Evolutionary conservation across 2,888 invertebrate species (phyloP).

Genomic region (Nemurella pictetii): DNA sequence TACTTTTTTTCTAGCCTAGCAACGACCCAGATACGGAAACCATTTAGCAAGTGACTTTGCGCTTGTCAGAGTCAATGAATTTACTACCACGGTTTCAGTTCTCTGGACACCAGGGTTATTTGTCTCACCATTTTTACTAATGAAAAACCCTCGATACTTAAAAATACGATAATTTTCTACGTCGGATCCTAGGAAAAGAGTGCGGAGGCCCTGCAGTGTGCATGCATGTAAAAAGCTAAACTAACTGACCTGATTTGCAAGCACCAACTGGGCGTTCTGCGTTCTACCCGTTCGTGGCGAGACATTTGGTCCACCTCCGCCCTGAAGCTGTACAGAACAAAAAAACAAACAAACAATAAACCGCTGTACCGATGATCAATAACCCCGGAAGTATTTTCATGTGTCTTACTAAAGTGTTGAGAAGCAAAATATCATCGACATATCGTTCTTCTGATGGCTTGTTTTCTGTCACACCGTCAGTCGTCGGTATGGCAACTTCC

Average conservation of each 20-base stretch:
- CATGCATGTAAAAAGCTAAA: too few species aligned
- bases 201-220: too few species aligned
- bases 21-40: neutral
- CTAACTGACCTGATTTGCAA: slow-evolving; percentile 21
- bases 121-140: too few species aligned
- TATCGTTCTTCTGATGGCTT: neutral
- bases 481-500: neutral
- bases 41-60: too few species aligned
- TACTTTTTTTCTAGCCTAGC: neutral
- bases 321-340: slow-evolving; percentile 25
- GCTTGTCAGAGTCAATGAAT: too few species aligned
- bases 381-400: neutral
- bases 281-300: slow-evolving; percentile 30
- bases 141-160: too few species aligned
- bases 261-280: slow-evolving; percentile 10
- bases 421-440: slow-evolving; percentile 17
- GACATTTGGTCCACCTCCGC: slow-evolving; percentile 22
- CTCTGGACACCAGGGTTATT: too few species aligned
- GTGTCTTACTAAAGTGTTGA: slow-evolving; percentile 20
- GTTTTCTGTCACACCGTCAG: too few species aligned
- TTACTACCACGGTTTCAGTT: too few species aligned
- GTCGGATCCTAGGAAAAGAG: too few species aligned
- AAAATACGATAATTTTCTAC: neutral
- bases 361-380: neutral
- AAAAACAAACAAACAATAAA: neutral